Conservation (phyloP, 2,797 vertebrate genomes). For the Poecilia picta region DNA sequence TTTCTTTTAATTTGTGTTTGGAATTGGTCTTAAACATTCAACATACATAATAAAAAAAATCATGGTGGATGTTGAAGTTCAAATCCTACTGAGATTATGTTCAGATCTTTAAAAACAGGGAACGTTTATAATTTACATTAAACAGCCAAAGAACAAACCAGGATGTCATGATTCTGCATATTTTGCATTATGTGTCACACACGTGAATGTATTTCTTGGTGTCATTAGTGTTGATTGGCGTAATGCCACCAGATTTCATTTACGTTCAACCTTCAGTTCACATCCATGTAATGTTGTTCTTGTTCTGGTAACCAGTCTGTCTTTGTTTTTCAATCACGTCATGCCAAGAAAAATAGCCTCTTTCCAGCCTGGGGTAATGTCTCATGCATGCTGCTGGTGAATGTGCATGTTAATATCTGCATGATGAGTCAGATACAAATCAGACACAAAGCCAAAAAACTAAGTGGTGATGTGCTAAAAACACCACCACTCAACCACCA, state of each 20-base stretch:
- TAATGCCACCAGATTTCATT: neutral
- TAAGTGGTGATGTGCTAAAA: neutral
- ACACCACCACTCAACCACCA: neutral
- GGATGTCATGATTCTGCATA: constrained; percentile 18
- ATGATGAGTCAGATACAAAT: constrained; percentile 1
- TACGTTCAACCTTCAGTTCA: neutral
- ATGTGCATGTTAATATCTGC: neutral
- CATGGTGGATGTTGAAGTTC: neutral
- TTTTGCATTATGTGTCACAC: neutral
- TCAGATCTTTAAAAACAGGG: neutral
- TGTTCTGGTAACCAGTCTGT: neutral
- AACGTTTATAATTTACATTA: neutral
- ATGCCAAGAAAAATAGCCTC: constrained; percentile 8
- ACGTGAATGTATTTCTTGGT: neutral
- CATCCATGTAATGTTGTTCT: neutral
- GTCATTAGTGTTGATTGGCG: neutral
- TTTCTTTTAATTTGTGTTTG: neutral
- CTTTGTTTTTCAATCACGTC: neutral
- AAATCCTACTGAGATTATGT: neutral
- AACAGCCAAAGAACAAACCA: neutral
- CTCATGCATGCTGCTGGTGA: neutral
- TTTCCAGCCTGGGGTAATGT: neutral
- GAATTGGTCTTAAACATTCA: neutral
- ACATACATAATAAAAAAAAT: neutral
- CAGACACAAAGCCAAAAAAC: neutral